Evolutionary conservation across 2,797 vertebrate species (phyloP), one percentile per base, ranked within the genome.

Genomic region (Myoxocephalus aenaeus): DNA sequence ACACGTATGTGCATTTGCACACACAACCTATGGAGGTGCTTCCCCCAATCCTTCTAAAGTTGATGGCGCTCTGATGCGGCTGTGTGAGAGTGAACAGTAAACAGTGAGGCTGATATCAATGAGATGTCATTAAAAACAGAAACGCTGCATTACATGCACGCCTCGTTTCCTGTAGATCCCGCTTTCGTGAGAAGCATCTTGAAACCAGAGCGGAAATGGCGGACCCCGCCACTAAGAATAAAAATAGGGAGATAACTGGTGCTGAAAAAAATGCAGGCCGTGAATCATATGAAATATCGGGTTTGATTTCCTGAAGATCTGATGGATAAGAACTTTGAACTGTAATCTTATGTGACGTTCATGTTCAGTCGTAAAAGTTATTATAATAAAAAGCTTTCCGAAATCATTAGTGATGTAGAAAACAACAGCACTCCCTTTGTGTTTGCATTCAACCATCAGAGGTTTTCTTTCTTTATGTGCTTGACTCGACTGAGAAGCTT

Each of bases 401-500:
- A 51, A 59, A 20, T 54, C n/a, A 6, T 38, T 22, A 3, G 25
- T 44, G 2, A 44, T n/a, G 5, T 17, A 14, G 50, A 61, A 57
- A 54, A 29, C 29, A 34, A 56, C 1, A 25, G 20, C n/a, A 3
- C 2, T 66, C 5, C 10, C 10, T 48, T 42, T 65, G 12, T 32
- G 32, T 67, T 59, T 44, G 1, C 25, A 38, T 48, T 77, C 0
- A 20, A 38, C 13, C 48, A 4, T 58, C 13, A 32, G 27, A 59
- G 14, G 2, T 1, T 66, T 66, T 56, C 32, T 44, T 58, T 71
- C 65, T 58, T 53, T 20, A 29, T 44, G 64, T 54, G 36, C 59
- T 27, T 61, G 20, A 72, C 59, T 51, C 64, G 1, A 46, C 18
- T 25, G 44, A 71, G 48, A 73, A 63, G 22, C 53, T 48, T 46